Percentiles rank a stretch among this genome's conserved stretches.
Evolutionary conservation across 2,888 invertebrate species (phyloP).

Genomic region (Polymixis flavicincta): DNA sequence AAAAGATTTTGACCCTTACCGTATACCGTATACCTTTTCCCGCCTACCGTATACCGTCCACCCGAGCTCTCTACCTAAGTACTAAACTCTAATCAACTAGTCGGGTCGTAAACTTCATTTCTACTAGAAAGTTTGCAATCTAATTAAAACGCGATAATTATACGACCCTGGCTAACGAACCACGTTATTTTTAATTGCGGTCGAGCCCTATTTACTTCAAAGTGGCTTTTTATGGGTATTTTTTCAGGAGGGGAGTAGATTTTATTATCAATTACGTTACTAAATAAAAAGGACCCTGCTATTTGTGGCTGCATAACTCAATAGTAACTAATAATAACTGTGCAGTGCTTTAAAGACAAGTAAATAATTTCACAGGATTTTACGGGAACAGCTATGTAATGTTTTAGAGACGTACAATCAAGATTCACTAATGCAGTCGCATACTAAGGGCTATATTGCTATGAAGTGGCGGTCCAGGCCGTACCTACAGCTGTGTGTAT

Average conservation of each 20-base stretch:
- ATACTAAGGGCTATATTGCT: too few species aligned
- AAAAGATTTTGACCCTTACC: too few species aligned
- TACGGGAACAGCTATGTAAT: not conserved
- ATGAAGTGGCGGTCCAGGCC: too few species aligned
- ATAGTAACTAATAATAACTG: not conserved
- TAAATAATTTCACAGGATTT: not conserved
- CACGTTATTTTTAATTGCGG: slow-evolving; percentile 47
- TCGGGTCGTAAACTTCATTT: slow-evolving; percentile 24
- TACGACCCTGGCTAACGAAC: slow-evolving; percentile 41
- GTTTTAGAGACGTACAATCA: not conserved
- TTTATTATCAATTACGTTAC: slow-evolving; percentile 3
- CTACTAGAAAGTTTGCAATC: slow-evolving; percentile 33
- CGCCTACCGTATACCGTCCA: not conserved
- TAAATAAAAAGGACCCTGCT: slow-evolving; percentile 3
- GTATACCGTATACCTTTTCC: too few species aligned
- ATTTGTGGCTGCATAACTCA: not conserved
- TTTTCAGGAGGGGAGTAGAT: not conserved
- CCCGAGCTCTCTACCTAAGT: not conserved
- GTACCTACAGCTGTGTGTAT: too few species aligned
- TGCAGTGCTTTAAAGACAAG: not conserved
- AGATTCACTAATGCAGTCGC: too few species aligned
- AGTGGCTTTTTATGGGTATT: slow-evolving; percentile 8
- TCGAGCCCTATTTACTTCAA: slow-evolving; percentile 11
- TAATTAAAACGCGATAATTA: slow-evolving; percentile 50
- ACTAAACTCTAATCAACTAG: slow-evolving; percentile 17